Evolutionary conservation across 2,888 invertebrate genomes (phyloP).

Genomic region (Caenorhabditis zanzibari): DNA sequence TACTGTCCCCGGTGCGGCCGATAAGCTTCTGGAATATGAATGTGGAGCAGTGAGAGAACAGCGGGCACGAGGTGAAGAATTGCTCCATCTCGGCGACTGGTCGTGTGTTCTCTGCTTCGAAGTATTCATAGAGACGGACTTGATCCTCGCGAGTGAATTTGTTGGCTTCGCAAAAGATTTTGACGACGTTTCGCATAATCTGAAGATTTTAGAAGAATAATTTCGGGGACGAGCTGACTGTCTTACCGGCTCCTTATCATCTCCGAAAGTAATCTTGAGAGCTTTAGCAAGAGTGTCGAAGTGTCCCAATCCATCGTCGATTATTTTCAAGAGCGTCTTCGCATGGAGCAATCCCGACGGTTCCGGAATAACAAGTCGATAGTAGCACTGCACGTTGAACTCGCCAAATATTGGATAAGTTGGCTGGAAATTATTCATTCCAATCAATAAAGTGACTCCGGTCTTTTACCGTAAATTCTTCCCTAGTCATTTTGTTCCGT

Average conservation of each 20-base stretch:
- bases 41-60: slow-evolving; percentile 10
- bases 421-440: slow-evolving; percentile 6
- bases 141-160: slow-evolving; percentile 44
- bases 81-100: slow-evolving; percentile 1
- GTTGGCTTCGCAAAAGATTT: slow-evolving; percentile 48
- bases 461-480: slow-evolving; percentile 36
- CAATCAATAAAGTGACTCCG: too few species aligned
- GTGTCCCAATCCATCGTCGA: slow-evolving; percentile 31
- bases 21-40: slow-evolving; percentile 40
- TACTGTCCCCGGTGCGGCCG: slow-evolving; percentile 26
- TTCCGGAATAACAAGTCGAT: slow-evolving; percentile 16
- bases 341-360: slow-evolving; percentile 9
- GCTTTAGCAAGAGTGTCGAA: slow-evolving; percentile 27
- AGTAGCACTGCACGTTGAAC: slow-evolving; percentile 16
- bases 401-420: slow-evolving; percentile 32
- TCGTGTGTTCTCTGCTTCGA: slow-evolving; percentile 22
- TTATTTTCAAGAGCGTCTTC: slow-evolving; percentile 16
- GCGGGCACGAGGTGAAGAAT: slow-evolving; percentile 41
- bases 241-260: slow-evolving; percentile 32
- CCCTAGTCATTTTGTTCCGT: slow-evolving; percentile 35
- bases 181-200: slow-evolving; percentile 50
- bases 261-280: slow-evolving; percentile 23
- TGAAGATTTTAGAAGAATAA: neutral
- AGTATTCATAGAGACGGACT: slow-evolving; percentile 50
- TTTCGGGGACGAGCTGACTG: neutral